Base-by-base conservation (phyloP, 2,797 vertebrate species). In the Aythya fuligula region DNA sequence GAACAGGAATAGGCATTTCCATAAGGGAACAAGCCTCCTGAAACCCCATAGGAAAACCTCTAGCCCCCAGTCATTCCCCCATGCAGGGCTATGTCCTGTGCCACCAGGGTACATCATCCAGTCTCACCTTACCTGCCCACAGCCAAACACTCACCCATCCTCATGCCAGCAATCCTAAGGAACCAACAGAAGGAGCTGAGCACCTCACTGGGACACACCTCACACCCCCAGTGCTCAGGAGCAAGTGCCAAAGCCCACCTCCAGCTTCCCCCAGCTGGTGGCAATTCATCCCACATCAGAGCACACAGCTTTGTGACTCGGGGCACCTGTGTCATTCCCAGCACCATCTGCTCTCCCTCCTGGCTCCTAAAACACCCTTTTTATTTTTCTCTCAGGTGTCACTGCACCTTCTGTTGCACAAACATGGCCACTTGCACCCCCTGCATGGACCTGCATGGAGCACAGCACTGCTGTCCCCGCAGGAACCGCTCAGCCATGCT, bases 11-110 rank as follows among this genome's bases (percentile, higher is more conserved):
- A 6, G 11, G 7, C 16, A 12, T 15, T 36, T 17, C 74, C 49
- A 34, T 0, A 1, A 25, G 13, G n/a, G 36, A 65, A 12, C 3
- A 75, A 91, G 27, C 1, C 3, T 13, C 45, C 71, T 32, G 27
- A 8, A 49, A 1, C 1, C 24, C 47, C 3, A 0, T 0, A 45
- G 16, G 13, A 81, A 56, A 34, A 2, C 67, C 49, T 45, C 56
- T 36, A 6, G 5, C 5, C 39, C 6, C 4, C 0, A 0, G 2
- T 19, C 38, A 54, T 28, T 27, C 11, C 10, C 36, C 5, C 0
- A 20, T 8, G 15, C 0, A 3, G 4, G 4, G 3, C 3, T 9
- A 27, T 3, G 39, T 13, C 9, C 14, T 1, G 22, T 21, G n/a
- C 18, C 30, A 65, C 11, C 66, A n/a, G 47, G 1, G 11, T 17